Evolutionary conservation across 1,140 invertebrate species (phyloP).

Genomic region (Cydia strobilella): DNA sequence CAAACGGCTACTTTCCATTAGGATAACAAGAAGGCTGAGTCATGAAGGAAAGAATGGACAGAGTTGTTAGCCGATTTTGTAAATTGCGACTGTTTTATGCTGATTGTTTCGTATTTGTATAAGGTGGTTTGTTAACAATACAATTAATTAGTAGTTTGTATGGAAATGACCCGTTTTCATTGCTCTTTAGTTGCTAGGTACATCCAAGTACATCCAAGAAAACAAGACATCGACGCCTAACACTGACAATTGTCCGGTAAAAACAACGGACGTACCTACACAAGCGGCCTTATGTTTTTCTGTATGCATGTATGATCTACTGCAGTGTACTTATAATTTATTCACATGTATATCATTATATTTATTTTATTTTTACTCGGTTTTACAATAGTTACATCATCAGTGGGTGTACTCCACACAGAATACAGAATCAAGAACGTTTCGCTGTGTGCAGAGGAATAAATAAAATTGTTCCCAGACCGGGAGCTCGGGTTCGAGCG

Average conservation of each 20-base stretch:
- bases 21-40: background rate
- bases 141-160: too few species aligned
- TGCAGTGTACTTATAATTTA: too few species aligned
- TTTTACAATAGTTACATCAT: background rate
- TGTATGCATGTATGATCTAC: too few species aligned
- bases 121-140: too few species aligned
- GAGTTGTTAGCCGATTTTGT: background rate
- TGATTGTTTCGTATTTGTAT: too few species aligned
- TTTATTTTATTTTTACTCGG: background rate
- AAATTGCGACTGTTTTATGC: background rate
- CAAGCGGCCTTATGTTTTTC: too few species aligned
- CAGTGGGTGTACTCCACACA: background rate
- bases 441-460: constrained; percentile 6
- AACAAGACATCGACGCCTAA: too few species aligned
- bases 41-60: background rate
- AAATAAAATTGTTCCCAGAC: constrained; percentile 19
- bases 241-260: too few species aligned
- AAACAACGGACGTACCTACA: too few species aligned
- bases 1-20: background rate
- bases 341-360: background rate
- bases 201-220: too few species aligned
- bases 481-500: constrained; percentile 32
- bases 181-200: too few species aligned
- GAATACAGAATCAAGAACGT: constrained; percentile 9
- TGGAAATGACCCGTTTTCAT: too few species aligned